Evolutionary conservation across 2,888 invertebrate genomes (phyloP).

Genomic region (Drosophila algonquin): DNA sequence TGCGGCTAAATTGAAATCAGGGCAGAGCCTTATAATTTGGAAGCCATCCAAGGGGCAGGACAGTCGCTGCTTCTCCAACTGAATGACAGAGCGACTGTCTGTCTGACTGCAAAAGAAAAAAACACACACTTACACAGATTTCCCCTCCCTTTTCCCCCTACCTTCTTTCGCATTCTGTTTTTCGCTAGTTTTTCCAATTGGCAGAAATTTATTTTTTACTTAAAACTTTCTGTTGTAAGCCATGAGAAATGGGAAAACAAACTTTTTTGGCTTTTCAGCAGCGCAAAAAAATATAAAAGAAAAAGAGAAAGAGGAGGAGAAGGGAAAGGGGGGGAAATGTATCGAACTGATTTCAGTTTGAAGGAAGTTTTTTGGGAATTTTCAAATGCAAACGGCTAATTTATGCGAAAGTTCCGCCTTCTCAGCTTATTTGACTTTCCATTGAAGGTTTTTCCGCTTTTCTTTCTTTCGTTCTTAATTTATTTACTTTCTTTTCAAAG

Average conservation of each 20-base stretch:
- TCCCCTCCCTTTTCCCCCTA: conserved; percentile 17
- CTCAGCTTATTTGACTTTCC: conserved; percentile 45
- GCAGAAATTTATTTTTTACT: conserved; percentile 77
- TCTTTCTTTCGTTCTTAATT: conserved; percentile 48
- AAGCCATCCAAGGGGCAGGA: conserved; percentile 66
- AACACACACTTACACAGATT: conserved; percentile 34
- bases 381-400: conserved; percentile 76
- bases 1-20: conserved; percentile 67
- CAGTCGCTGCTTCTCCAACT: conserved; percentile 6
- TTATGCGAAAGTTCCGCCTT: conserved; percentile 75
- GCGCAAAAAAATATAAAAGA: conserved; percentile 45
- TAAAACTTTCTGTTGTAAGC: conserved; percentile 78
- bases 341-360: conserved; percentile 73
- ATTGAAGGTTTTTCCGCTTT: conserved; percentile 31
- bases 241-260: conserved; percentile 78
- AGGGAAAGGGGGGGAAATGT: conserved; percentile 45
- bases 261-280: conserved; percentile 74
- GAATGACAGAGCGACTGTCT: conserved; percentile 41
- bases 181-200: conserved; percentile 51
- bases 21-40: conserved; percentile 75
- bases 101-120: conserved; percentile 44
- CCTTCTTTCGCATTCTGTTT: conserved; percentile 37
- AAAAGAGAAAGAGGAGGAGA: conserved; percentile 6
- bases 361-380: conserved; percentile 64
- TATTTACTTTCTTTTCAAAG: conserved; percentile 67